These are phyloP conservation scores for Fringilla coelebs DNA, from an alignment of 2,797 vertebrate genomes.

Conservation along the genomic window DNA sequence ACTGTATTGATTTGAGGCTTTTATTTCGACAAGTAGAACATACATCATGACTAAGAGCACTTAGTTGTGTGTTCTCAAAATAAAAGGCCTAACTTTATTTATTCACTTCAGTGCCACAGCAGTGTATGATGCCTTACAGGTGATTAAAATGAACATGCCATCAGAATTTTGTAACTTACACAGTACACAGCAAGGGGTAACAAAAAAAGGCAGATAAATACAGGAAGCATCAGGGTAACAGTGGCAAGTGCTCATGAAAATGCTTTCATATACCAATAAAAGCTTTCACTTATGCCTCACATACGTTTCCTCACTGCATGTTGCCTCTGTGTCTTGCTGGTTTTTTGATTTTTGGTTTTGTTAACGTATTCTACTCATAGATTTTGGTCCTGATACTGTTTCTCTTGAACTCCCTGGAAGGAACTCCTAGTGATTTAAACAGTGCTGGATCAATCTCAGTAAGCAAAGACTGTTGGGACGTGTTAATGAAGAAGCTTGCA, in stretches of 20 bases:
- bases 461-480: not conserved
- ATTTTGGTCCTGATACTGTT: not conserved
- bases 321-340: conserved; percentile 48
- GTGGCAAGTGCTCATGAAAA: conserved; percentile 27
- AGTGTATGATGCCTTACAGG: not conserved
- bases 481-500: not conserved
- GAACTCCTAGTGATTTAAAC: not conserved
- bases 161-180: not conserved
- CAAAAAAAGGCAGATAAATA: not conserved
- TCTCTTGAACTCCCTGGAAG: not conserved
- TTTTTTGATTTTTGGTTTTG: conserved; percentile 59
- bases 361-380: not conserved
- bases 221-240: not conserved
- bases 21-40: not conserved
- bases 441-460: not conserved
- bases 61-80: not conserved
- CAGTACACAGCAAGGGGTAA: conserved; percentile 44
- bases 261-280: conserved; percentile 45
- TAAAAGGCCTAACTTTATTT: not conserved
- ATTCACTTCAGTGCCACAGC: not conserved
- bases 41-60: not conserved
- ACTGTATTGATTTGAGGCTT: not conserved
- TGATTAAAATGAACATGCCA: conserved; percentile 48
- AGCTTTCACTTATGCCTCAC: conserved; percentile 17
- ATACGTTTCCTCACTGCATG: conserved; percentile 24